These are phyloP conservation scores for Octomys mimax DNA, from an alignment of 2,797 vertebrate species.

Conservation along the genomic window DNA sequence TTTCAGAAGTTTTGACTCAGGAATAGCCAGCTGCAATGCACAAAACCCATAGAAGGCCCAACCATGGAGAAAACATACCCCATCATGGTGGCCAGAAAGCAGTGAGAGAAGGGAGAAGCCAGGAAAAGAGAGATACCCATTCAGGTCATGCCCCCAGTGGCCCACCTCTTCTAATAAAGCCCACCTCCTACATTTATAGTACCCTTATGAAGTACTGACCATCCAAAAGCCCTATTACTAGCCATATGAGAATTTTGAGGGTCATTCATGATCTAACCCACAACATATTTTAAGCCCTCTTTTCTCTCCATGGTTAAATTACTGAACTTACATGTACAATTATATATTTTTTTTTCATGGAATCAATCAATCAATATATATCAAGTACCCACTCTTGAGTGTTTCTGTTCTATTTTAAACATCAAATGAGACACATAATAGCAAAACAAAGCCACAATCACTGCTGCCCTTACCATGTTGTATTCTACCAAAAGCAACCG, in stretches of 20 bases:
- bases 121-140: not conserved
- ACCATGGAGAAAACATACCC: not conserved
- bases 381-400: not conserved
- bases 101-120: not conserved
- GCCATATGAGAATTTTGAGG: not conserved
- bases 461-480: not conserved
- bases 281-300: not conserved
- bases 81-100: not conserved
- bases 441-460: not conserved
- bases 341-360: not conserved
- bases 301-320: not conserved
- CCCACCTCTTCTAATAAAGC: not conserved
- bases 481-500: not conserved
- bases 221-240: not conserved
- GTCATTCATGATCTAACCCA: not conserved
- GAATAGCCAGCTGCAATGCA: not conserved
- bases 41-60: not conserved
- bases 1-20: not conserved
- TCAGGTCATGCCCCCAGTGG: not conserved
- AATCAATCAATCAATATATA: not conserved
- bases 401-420: not conserved
- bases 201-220: not conserved
- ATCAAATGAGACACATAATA: rapidly evolving
- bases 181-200: not conserved
- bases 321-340: not conserved